Evolutionary conservation across 2,113 vertebrate genomes (phyloP).

Genomic region (Sinosuthora webbiana): DNA sequence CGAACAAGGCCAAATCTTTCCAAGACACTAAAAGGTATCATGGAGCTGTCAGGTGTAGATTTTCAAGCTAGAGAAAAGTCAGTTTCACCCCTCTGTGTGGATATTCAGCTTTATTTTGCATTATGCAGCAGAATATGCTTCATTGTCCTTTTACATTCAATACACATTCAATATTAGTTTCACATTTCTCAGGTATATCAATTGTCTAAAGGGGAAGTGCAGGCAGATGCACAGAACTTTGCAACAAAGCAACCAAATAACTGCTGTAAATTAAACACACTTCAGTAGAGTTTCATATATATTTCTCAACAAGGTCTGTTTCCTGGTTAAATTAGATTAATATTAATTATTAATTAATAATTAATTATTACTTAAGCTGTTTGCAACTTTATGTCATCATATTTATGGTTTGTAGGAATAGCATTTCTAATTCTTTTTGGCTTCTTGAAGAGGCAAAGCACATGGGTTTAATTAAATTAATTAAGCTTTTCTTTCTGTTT

Average conservation of each 20-base stretch:
- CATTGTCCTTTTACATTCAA: neutral
- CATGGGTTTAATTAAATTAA: neutral
- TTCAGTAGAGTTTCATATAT: neutral
- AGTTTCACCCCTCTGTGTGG: neutral
- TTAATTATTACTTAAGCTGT: neutral
- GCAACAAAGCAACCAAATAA: neutral
- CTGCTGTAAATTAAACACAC: neutral
- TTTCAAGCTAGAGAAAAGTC: neutral
- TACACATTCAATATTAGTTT: neutral
- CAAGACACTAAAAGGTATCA: slow-evolving; percentile 88
- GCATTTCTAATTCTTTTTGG: neutral
- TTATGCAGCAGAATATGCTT: neutral
- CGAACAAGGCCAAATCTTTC: slow-evolving; percentile 90
- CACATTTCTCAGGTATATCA: neutral
- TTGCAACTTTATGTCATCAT: neutral
- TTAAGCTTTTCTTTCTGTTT: slow-evolving; percentile 50
- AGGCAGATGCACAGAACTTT: neutral
- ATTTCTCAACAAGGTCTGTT: neutral
- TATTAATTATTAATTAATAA: too few species aligned
- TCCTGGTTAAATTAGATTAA: neutral
- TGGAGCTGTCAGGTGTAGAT: neutral
- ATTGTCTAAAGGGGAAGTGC: neutral
- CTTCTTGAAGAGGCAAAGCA: neutral
- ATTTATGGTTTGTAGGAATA: neutral
- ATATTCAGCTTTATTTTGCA: neutral